phyloP scores from a whole-genome alignment of 2,797 vertebrate genomes.

The Acomys russatus region DNA sequence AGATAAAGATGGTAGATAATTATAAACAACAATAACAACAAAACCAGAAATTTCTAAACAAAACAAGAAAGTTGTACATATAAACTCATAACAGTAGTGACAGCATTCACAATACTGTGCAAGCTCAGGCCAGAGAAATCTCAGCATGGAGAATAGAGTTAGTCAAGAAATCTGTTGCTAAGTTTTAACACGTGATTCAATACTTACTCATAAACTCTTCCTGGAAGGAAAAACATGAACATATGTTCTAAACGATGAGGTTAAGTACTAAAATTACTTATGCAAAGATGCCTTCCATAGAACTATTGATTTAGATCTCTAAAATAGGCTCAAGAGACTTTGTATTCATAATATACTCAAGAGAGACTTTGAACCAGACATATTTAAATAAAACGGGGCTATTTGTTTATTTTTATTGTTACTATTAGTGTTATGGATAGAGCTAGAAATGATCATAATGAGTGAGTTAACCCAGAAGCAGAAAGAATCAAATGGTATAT shows the following conservation, averaged over 20 bases:
- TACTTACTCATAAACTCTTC: neutral
- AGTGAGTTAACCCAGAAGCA: no score
- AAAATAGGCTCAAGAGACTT: no score
- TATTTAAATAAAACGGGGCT: neutral
- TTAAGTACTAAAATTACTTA: neutral
- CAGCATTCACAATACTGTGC: neutral
- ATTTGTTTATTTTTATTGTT: neutral
- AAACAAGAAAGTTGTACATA: neutral
- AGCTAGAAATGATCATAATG: no score
- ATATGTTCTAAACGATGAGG: neutral
- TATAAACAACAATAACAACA: neutral
- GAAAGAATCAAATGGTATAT: no score
- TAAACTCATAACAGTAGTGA: neutral
- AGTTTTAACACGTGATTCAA: no score
- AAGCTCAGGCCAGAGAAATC: neutral
- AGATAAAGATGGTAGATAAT: neutral
- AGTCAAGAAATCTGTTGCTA: neutral
- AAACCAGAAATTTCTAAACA: neutral
- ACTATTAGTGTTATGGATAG: neutral
- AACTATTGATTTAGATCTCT: neutral
- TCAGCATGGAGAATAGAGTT: neutral
- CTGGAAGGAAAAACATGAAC: neutral
- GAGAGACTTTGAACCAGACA: neutral
- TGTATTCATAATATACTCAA: neutral
- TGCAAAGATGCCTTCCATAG: neutral